Percentiles rank a stretch among this genome's conserved stretches.
Evolutionary conservation across 37 sponge, comb jelly and placozoan genomes (phyloP).

Genomic region (Aplysina aerophoba): DNA sequence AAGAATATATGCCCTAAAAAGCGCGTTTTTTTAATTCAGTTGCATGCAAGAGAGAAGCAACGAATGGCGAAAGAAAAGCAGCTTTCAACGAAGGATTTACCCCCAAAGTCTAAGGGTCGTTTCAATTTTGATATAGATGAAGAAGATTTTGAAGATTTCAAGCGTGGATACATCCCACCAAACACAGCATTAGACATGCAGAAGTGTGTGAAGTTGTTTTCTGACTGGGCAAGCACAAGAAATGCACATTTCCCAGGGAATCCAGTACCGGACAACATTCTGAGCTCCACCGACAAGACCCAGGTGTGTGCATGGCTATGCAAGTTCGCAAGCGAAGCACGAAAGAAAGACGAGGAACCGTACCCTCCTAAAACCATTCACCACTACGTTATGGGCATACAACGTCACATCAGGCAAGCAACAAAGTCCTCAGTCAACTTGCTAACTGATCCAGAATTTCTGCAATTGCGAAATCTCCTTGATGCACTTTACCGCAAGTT

Average conservation of each 20-base stretch:
- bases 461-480: conserved; percentile 3
- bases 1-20: conserved; percentile 1
- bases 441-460: neutral
- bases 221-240: neutral
- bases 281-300: neutral
- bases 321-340: neutral
- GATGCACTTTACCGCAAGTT: conserved; percentile 13
- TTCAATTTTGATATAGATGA: neutral
- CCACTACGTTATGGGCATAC: conserved; percentile 1
- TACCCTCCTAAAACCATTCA: conserved; percentile 8
- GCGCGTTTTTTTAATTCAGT: too few species aligned
- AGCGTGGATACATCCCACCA: neutral
- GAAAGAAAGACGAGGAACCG: neutral
- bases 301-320: neutral
- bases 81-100: neutral
- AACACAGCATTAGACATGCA: neutral
- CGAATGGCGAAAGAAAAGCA: too few species aligned
- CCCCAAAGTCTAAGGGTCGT: neutral
- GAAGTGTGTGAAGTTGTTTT: conserved; percentile 3
- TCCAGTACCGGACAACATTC: neutral
- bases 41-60: too few species aligned
- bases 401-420: conserved; percentile 1
- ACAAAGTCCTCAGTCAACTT: conserved; percentile 1
- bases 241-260: neutral
- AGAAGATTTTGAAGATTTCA: conserved; percentile 4